These are phyloP conservation scores for Griposia aprilina DNA, from an alignment of 2,888 invertebrate genomes.

Conservation along the genomic window DNA sequence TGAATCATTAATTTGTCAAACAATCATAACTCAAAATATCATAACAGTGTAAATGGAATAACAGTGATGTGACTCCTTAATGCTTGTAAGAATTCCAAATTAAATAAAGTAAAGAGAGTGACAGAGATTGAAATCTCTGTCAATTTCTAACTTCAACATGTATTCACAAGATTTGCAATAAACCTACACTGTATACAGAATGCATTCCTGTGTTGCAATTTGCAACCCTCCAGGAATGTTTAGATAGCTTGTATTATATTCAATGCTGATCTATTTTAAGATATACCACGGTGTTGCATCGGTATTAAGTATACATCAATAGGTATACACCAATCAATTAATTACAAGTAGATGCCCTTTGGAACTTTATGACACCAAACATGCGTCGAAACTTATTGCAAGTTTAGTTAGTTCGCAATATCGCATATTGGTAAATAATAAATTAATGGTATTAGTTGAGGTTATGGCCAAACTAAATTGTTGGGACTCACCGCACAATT, in stretches of 20 bases:
- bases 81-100: neutral
- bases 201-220: conserved; percentile 4
- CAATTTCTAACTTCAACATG: neutral
- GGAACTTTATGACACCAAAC: conserved; percentile 51
- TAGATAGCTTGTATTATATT: conserved; percentile 4
- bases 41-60: no score
- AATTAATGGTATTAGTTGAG: conserved; percentile 52
- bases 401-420: conserved; percentile 54
- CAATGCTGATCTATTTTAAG: conserved; percentile 11
- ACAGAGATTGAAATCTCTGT: no score
- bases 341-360: conserved; percentile 39
- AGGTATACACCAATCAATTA: conserved; percentile 58
- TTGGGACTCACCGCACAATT: conserved; percentile 37
- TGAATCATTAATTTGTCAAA: conserved; percentile 46
- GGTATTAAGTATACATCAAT: conserved; percentile 28
- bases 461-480: conserved; percentile 47
- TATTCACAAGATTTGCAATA: neutral
- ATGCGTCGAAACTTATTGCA: conserved; percentile 53
- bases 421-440: conserved; percentile 56
- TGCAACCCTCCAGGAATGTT: neutral
- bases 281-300: conserved; percentile 9
- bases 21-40: conserved; percentile 38
- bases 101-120: neutral
- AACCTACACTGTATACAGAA: neutral
- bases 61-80: no score